Evolutionary conservation across 1,140 invertebrate genomes (phyloP).

Genomic region (Pectinophora gossypiella): DNA sequence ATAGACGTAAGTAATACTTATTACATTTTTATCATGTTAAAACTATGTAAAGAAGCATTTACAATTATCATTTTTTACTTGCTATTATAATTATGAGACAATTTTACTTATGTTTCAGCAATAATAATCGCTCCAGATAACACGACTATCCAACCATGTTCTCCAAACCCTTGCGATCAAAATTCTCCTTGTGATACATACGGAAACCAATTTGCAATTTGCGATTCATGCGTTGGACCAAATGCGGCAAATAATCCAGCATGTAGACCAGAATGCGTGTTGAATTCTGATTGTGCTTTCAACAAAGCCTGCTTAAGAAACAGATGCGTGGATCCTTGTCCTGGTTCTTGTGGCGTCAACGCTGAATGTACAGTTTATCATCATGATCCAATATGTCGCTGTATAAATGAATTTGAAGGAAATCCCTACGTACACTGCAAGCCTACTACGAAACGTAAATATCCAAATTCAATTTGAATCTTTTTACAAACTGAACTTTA

Average conservation of each 20-base stretch:
- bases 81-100: no score
- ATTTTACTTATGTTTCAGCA: constrained; percentile 46
- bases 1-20: constrained; percentile 78
- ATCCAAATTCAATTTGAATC: constrained; percentile 7
- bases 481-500: no score
- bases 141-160: constrained; percentile 79
- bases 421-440: constrained; percentile 89
- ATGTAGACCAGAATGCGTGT: constrained; percentile 86
- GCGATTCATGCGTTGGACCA: constrained; percentile 83
- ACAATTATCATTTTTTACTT: no score
- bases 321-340: constrained; percentile 87
- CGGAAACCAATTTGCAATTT: constrained; percentile 84
- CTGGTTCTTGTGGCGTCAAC: constrained; percentile 87
- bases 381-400: constrained; percentile 87
- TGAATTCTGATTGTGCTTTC: constrained; percentile 86
- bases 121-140: constrained; percentile 76
- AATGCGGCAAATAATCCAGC: constrained; percentile 81
- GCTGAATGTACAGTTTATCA: constrained; percentile 85
- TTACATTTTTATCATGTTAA: constrained; percentile 15
- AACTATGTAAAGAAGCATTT: no score
- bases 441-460: constrained; percentile 61
- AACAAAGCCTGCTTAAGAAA: constrained; percentile 85
- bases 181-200: constrained; percentile 81
- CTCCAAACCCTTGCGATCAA: constrained; percentile 85
- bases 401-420: constrained; percentile 82